Evolutionary conservation across 2,797 vertebrate genomes (phyloP).

Genomic region (Botia kubotai): DNA sequence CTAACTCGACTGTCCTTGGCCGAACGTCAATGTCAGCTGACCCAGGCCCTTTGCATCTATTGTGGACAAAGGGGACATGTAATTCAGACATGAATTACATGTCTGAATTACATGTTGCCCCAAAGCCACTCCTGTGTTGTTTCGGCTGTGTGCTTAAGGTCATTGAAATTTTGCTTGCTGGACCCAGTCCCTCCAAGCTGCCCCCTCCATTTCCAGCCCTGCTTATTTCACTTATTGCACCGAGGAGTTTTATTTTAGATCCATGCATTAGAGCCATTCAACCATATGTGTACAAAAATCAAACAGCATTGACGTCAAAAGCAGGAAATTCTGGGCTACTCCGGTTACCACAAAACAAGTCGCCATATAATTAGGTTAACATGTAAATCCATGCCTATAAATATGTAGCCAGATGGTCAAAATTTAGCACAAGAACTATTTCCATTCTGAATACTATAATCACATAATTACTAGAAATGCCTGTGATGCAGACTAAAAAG

Average conservation of each 20-base stretch:
- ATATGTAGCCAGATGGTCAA: slow-evolving; percentile 80
- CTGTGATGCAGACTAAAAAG: slow-evolving; percentile 66
- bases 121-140: too few relatives aligned
- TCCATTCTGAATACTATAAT: slow-evolving; percentile 73
- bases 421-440: slow-evolving; percentile 76
- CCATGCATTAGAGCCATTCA: slow-evolving; percentile 41
- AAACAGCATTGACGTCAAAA: slow-evolving; percentile 78
- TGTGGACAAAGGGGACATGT: too few relatives aligned
- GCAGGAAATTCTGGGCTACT: slow-evolving; percentile 78
- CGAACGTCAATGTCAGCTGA: too few relatives aligned
- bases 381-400: slow-evolving; percentile 78
- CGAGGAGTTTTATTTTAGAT: slow-evolving; percentile 60
- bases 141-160: too few relatives aligned
- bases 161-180: too few relatives aligned
- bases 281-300: slow-evolving; percentile 62
- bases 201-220: too few relatives aligned
- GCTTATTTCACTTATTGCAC: slow-evolving; percentile 24
- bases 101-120: too few relatives aligned
- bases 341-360: slow-evolving; percentile 74
- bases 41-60: too few relatives aligned
- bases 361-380: slow-evolving; percentile 80
- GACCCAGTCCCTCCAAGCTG: too few relatives aligned
- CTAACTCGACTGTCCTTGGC: too few relatives aligned
- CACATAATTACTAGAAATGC: slow-evolving; percentile 77
- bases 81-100: too few relatives aligned